Base-by-base conservation (phyloP, 2,888 invertebrate species). In the Deilephila elpenor region DNA sequence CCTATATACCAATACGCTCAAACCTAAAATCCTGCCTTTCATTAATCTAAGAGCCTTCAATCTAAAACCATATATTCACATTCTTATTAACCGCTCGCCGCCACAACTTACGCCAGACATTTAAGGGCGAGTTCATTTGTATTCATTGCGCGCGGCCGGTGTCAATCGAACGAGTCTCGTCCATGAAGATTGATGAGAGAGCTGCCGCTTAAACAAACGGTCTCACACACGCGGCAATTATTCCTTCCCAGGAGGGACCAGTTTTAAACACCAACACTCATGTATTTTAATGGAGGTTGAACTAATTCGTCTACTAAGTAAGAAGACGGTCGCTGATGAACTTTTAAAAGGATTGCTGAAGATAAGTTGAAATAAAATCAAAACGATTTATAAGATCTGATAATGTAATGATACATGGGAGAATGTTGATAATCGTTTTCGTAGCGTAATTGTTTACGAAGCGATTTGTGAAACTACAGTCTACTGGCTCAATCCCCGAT, bases 171-270 rank as follows among this genome's bases (percentile, higher is more conserved):
- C 82, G 82, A 83, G 82, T 82, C 81, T 80, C 78, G 71, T 71
- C 83, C 84, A 88, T 88, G 87, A 84, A 89, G 88, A 89, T 88
- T 85, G 87, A 89, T 88, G 86, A 74, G 76, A 76, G 74, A 74
- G 75, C 82, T 74, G 78, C 76, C 82, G 80, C 81, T 85, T 83
- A 86, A 86, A 87, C 82, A 83, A 84, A 85, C 82, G 84, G 75
- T 79, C 77, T 51, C 75, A 78, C 83, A 80, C 74, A 77, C 64
- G 76, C 76, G 83, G 82, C 83, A 80, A 84, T 86, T 82, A 82
- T 81, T 53, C 67, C 67, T 67, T 67, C 44, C 37, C 67, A 7
- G n/a, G 34, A 62, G 25, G 25, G 51, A 67, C 20, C 19, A 17
- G 56, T n/a, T 51, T 67, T 51, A 67, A 67, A 67, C 64, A 64